phyloP scores from a whole-genome alignment of 2,888 invertebrate species.

The Pogonocherus hispidulus region DNA sequence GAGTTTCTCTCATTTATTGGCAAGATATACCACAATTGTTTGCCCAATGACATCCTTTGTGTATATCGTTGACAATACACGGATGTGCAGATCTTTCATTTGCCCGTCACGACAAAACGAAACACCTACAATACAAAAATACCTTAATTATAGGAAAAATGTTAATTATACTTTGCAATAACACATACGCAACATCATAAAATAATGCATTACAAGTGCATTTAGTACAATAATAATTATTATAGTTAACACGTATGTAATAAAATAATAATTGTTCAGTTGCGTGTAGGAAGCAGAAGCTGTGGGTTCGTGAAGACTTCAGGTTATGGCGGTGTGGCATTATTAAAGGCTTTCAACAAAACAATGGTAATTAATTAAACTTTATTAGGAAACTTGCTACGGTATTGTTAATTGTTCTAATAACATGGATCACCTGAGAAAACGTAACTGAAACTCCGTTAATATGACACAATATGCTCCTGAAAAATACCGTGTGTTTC shows the following conservation, averaged over 20 bases:
- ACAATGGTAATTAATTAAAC: constrained; percentile 5
- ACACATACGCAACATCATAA: constrained; percentile 4
- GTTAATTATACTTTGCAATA: neutral
- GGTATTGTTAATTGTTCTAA: neutral
- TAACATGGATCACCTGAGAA: neutral
- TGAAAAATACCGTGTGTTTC: no score
- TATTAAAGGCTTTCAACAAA: constrained; percentile 8
- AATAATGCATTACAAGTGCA: neutral
- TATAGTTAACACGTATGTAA: constrained; percentile 6
- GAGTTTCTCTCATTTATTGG: no score
- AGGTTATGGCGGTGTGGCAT: neutral
- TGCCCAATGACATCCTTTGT: no score
- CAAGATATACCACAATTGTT: no score
- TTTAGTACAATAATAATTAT: constrained; percentile 13
- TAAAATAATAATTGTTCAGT: neutral
- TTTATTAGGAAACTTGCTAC: neutral
- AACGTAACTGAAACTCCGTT: no score
- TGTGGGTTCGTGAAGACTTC: neutral
- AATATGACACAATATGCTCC: no score
- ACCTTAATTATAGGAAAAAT: neutral
- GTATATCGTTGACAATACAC: no score
- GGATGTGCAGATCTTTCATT: neutral
- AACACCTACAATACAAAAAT: neutral
- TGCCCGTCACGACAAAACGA: neutral
- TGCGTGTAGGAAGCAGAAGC: constrained; percentile 8